Evolutionary conservation across 2,888 invertebrate genomes (phyloP).

Genomic region (Stenodera caucasica): DNA sequence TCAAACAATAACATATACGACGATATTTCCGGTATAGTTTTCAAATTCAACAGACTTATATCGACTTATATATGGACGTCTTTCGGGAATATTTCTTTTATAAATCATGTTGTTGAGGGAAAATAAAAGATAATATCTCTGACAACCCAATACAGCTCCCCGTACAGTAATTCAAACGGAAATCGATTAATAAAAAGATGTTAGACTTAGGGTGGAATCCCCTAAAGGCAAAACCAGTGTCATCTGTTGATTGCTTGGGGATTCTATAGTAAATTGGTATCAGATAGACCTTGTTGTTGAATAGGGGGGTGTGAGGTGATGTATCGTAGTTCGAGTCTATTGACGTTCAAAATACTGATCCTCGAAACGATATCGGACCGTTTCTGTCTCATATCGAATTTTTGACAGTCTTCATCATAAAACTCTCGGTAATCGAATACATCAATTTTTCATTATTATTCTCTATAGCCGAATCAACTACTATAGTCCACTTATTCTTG

Average conservation of each 20-base stretch:
- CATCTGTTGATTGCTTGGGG: constrained; percentile 53
- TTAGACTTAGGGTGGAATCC: constrained; percentile 43
- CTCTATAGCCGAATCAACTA: no score
- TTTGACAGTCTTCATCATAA: constrained; percentile 16
- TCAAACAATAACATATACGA: not conserved
- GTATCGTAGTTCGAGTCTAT: constrained; percentile 37
- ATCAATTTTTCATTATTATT: not conserved
- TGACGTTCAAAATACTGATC: constrained; percentile 39
- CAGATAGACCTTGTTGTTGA: constrained; percentile 24
- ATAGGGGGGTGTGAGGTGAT: constrained; percentile 33
- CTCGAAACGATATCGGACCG: constrained; percentile 28
- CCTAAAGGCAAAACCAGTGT: constrained; percentile 45
- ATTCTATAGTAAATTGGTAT: constrained; percentile 48
- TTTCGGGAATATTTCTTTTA: constrained; percentile 14
- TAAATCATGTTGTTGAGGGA: constrained; percentile 30
- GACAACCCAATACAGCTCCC: constrained; percentile 46
- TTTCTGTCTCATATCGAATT: no score
- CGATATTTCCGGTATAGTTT: not conserved
- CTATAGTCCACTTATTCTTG: no score
- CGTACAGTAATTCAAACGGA: constrained; percentile 45
- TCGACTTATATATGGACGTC: not conserved
- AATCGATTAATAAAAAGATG: constrained; percentile 54
- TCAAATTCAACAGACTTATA: not conserved
- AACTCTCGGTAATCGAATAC: constrained; percentile 10
- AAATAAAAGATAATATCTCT: constrained; percentile 32